Percentiles rank a stretch among this genome's conserved stretches.
phyloP scores from a whole-genome alignment of 2,888 invertebrate genomes.

The Pimpla rufipes region DNA sequence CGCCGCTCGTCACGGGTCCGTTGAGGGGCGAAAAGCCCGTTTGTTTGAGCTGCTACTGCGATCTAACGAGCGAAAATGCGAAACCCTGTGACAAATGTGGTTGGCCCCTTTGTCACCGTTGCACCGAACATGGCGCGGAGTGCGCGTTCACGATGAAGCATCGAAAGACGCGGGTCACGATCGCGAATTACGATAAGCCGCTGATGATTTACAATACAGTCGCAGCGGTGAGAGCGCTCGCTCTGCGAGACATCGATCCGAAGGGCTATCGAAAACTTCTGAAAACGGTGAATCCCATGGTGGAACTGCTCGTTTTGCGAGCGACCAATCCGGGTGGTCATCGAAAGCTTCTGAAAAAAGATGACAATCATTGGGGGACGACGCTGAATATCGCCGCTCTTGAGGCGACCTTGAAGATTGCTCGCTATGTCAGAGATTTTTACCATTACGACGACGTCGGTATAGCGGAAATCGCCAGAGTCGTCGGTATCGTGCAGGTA shows the following conservation, averaged over 20 bases:
- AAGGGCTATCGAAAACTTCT: slow-evolving; percentile 89
- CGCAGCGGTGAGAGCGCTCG: slow-evolving; percentile 89
- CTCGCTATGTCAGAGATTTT: too few relatives aligned
- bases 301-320: slow-evolving; percentile 89
- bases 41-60: slow-evolving; percentile 91
- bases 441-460: too few relatives aligned
- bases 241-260: slow-evolving; percentile 88
- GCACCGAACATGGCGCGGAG: slow-evolving; percentile 90
- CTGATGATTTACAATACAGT: slow-evolving; percentile 93
- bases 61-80: slow-evolving; percentile 85
- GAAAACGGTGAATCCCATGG: too few relatives aligned
- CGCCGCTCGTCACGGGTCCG: slow-evolving; percentile 91
- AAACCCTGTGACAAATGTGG: slow-evolving; percentile 89
- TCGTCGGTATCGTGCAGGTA: too few relatives aligned
- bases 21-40: too few relatives aligned
- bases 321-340: not conserved
- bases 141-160: slow-evolving; percentile 89
- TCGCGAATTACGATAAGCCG: slow-evolving; percentile 88
- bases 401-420: too few relatives aligned
- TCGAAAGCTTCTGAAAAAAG: too few relatives aligned
- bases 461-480: too few relatives aligned
- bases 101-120: slow-evolving; percentile 92
- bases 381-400: too few relatives aligned
- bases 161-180: slow-evolving; percentile 89
- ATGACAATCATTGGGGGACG: too few relatives aligned